phyloP scores from a whole-genome alignment of 2,797 vertebrate genomes.

The Presbytis comata region DNA sequence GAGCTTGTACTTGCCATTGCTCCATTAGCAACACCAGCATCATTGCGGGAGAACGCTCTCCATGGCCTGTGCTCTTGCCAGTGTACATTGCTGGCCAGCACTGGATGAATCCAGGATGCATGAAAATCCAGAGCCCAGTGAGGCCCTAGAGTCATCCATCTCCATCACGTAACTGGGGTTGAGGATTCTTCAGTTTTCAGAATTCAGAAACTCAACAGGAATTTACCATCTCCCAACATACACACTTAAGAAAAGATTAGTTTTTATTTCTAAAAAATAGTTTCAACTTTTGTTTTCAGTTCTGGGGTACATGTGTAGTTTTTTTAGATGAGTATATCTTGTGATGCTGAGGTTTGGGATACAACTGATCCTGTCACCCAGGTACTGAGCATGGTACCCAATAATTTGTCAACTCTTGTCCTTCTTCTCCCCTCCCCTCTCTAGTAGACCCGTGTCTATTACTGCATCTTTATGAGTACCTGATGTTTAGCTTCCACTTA shows the following conservation, averaged over 20 bases:
- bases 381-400: not conserved
- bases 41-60: rapidly evolving
- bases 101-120: not conserved
- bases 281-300: not conserved
- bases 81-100: rapidly evolving
- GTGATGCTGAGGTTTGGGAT: not conserved
- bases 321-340: not conserved
- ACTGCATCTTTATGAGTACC: not conserved
- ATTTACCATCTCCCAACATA: not conserved
- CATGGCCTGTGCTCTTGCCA: rapidly evolving
- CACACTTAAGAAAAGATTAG: not conserved
- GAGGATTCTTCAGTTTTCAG: not conserved
- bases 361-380: not conserved
- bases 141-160: not conserved
- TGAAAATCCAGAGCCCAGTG: not conserved
- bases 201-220: not conserved
- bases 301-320: not conserved
- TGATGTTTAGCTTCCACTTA: not conserved
- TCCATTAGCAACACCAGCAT: rapidly evolving
- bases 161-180: not conserved
- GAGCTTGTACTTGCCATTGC: not conserved
- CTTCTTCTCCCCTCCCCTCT: not conserved
- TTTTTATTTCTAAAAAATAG: not conserved
- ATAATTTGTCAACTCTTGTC: not conserved
- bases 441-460: not conserved